Conservation (phyloP, 2,113 vertebrate species). For the Chamaea fasciata region DNA sequence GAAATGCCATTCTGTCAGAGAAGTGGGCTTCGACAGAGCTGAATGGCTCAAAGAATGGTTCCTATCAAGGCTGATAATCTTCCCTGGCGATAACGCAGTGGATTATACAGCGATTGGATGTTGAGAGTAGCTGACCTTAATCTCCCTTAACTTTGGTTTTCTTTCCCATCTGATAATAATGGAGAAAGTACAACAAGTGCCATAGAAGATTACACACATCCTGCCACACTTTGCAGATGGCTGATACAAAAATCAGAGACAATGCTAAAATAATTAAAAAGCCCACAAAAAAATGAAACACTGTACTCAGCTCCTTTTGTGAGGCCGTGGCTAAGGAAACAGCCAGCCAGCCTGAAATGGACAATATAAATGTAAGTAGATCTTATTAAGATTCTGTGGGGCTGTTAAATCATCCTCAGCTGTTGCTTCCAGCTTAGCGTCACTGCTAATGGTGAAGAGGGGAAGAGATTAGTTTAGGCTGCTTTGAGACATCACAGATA, state of each 20-base stretch:
- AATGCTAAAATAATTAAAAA: constrained; percentile 51
- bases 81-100: background rate
- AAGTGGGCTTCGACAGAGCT: background rate
- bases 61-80: constrained; percentile 55
- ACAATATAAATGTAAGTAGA: constrained; percentile 33
- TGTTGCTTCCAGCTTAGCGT: background rate
- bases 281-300: background rate
- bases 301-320: constrained; percentile 12
- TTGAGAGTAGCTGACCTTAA: constrained; percentile 39
- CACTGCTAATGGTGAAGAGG: constrained; percentile 23
- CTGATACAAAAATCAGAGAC: constrained; percentile 40
- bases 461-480: constrained; percentile 38
- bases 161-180: constrained; percentile 40
- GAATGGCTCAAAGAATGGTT: constrained; percentile 30
- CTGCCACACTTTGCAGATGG: constrained; percentile 38
- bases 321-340: constrained; percentile 26
- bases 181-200: constrained; percentile 19
- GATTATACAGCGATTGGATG: constrained; percentile 40
- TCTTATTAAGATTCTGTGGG: constrained; percentile 57
- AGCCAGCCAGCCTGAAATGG: constrained; percentile 9
- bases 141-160: constrained; percentile 56
- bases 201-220: constrained; percentile 26
- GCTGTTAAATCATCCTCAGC: constrained; percentile 21
- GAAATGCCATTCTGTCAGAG: background rate
- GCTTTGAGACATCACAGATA: constrained; percentile 7